Percentiles rank a stretch among this genome's conserved stretches.
These are phyloP conservation scores for Ellobium chinense DNA, from an alignment of 2,888 invertebrate genomes.

Conservation along the genomic window DNA sequence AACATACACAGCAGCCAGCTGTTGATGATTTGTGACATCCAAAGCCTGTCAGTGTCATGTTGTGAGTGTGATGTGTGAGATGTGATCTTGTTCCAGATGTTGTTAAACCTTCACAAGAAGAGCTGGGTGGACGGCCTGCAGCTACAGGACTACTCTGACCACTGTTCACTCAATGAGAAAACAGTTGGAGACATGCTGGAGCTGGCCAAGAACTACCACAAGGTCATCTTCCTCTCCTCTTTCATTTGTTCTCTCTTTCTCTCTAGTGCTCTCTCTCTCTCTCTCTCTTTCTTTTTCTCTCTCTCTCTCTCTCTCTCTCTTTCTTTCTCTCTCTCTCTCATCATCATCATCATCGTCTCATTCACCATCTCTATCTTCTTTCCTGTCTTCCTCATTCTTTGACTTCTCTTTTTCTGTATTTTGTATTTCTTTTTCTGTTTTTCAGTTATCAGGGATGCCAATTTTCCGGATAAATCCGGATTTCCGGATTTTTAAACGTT, in stretches of 20 bases:
- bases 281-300: too few relatives aligned
- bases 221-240: constrained; percentile 80
- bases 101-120: constrained; percentile 98
- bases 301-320: neutral
- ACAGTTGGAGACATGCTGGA: constrained; percentile 98
- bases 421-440: too few relatives aligned
- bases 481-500: too few relatives aligned
- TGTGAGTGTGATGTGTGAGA: neutral
- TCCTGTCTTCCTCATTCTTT: neutral
- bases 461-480: too few relatives aligned
- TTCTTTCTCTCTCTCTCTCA: neutral
- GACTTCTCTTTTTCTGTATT: neutral
- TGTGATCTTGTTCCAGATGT: constrained; percentile 85
- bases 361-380: neutral
- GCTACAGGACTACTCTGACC: constrained; percentile 84
- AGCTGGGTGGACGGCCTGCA: constrained; percentile 82
- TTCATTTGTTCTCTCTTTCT: neutral
- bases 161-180: constrained; percentile 94
- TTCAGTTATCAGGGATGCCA: too few relatives aligned
- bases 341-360: neutral
- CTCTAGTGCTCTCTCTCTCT: too few relatives aligned
- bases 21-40: too few relatives aligned
- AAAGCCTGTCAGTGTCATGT: too few relatives aligned
- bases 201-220: constrained; percentile 97
- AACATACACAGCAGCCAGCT: too few relatives aligned